Conservation (phyloP, 2,888 invertebrate species). For the Drepana falcataria region DNA sequence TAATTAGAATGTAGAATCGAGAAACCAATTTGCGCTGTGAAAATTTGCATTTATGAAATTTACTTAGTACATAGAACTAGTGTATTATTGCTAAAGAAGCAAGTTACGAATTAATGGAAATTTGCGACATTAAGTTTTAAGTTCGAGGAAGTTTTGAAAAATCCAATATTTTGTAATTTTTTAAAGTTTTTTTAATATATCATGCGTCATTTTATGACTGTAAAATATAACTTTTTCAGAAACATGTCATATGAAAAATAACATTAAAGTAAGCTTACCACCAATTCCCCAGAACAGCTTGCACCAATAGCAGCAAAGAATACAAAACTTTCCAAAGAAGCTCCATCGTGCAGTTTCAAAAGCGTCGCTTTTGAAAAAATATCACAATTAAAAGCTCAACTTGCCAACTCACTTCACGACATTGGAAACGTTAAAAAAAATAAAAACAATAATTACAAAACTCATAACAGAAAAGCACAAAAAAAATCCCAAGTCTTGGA, state of each 20-base stretch:
- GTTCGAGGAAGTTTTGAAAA: no score
- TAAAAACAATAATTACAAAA: conserved; percentile 22
- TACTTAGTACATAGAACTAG: no score
- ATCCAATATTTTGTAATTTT: no score
- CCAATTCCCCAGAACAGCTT: conserved; percentile 64
- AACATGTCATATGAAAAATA: neutral
- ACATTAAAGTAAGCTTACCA: conserved; percentile 50
- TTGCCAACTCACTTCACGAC: conserved; percentile 12
- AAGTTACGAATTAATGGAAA: no score
- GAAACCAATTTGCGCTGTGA: neutral
- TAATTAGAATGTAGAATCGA: neutral
- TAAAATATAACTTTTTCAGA: no score
- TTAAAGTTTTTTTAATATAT: no score
- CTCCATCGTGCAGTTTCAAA: conserved; percentile 55
- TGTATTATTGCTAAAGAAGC: no score
- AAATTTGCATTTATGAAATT: no score
- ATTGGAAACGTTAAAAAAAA: conserved; percentile 25
- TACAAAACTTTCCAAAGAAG: conserved; percentile 64
- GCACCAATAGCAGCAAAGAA: conserved; percentile 50
- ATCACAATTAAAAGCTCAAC: conserved; percentile 15
- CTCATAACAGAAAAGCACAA: conserved; percentile 45
- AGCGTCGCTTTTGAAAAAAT: conserved; percentile 6
- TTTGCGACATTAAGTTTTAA: no score
- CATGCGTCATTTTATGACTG: no score
- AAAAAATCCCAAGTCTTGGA: conserved; percentile 4